These are phyloP conservation scores for Drosophila kohkoa DNA, from an alignment of 1,140 invertebrate genomes.

Conservation along the genomic window DNA sequence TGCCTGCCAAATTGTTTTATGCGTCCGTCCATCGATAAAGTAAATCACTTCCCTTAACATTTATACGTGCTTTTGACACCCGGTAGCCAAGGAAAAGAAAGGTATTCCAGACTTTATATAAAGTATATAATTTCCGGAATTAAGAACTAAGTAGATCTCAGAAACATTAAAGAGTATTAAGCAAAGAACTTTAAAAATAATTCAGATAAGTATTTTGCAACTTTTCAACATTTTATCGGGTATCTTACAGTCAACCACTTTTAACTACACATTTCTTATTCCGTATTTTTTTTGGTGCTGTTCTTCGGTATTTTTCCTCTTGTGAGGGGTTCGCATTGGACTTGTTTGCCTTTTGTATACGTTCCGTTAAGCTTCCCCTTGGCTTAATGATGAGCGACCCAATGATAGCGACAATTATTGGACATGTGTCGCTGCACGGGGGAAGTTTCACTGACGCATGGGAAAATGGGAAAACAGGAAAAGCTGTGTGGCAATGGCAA, in stretches of 20 bases:
- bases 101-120: too few relatives aligned
- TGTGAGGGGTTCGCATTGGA: neutral
- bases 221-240: too few relatives aligned
- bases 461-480: neutral
- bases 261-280: too few relatives aligned
- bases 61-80: neutral
- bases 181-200: too few relatives aligned
- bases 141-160: too few relatives aligned
- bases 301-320: too few relatives aligned
- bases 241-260: too few relatives aligned
- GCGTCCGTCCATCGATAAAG: conserved; percentile 69
- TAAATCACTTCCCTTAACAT: conserved; percentile 65
- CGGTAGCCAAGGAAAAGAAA: too few relatives aligned
- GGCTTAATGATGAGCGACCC: neutral
- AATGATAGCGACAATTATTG: conserved; percentile 29
- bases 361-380: neutral
- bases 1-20: conserved; percentile 73
- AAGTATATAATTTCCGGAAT: too few relatives aligned
- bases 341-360: conserved; percentile 17
- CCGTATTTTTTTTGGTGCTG: too few relatives aligned
- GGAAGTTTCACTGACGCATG: conserved; percentile 9
- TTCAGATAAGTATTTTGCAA: too few relatives aligned
- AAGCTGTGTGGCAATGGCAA: neutral
- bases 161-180: too few relatives aligned
- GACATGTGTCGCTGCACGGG: neutral